Evolutionary conservation across 2,113 vertebrate species (phyloP).

Genomic region (Gasterosteus nipponicus): DNA sequence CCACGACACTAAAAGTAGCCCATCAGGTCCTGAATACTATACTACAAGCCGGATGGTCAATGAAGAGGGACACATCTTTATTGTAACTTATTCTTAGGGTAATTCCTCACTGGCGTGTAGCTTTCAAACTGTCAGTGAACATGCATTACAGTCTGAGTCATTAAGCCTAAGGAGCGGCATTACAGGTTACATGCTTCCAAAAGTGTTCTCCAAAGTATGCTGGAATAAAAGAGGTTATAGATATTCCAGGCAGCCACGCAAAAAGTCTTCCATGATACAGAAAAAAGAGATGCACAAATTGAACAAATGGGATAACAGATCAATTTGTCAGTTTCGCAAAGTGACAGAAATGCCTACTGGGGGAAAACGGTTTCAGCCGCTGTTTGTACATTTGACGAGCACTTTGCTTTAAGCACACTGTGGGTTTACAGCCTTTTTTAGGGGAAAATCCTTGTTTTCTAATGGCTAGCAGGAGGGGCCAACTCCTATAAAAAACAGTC

Average conservation of each 20-base stretch:
- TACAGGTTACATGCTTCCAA: not conserved
- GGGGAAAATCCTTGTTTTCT: not conserved
- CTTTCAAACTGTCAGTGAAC: not conserved
- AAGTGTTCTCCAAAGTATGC: not conserved
- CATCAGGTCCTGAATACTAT: not conserved
- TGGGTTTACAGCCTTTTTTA: not conserved
- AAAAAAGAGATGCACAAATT: not conserved
- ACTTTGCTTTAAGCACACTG: not conserved
- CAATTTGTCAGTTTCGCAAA: slow-evolving; percentile 5
- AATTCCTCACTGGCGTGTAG: not conserved
- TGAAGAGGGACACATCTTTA: not conserved
- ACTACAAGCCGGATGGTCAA: not conserved
- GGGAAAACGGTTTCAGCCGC: not conserved
- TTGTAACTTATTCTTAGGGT: not conserved
- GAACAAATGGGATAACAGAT: not conserved
- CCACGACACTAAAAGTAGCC: not conserved
- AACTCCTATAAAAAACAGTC: not conserved
- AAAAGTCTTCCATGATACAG: not conserved
- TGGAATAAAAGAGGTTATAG: not conserved
- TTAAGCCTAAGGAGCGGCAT: not conserved
- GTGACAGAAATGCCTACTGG: not conserved
- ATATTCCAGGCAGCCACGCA: not conserved
- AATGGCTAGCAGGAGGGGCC: not conserved
- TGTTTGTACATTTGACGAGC: not conserved
- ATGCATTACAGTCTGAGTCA: not conserved